phyloP scores from a whole-genome alignment of 2,113 vertebrate genomes.

The Microtus pennsylvanicus region DNA sequence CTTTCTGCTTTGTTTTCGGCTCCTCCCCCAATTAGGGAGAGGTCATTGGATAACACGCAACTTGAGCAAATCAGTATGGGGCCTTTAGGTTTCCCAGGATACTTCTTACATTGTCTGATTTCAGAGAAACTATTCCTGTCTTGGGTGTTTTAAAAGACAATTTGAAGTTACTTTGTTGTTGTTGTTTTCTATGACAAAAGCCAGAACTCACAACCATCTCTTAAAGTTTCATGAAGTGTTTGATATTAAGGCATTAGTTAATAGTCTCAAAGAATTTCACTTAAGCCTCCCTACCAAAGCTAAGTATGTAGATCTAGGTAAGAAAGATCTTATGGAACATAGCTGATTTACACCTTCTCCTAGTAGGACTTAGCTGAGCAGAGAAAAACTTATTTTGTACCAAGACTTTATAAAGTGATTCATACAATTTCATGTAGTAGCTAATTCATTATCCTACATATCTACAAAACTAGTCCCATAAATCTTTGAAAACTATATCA shows the following conservation, averaged over 20 bases:
- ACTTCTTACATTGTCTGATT: conserved; percentile 62
- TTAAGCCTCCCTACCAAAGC: conserved; percentile 2
- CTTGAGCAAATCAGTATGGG: conserved; percentile 50
- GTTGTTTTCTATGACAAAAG: conserved; percentile 15
- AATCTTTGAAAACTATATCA: not conserved
- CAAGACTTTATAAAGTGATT: conserved; percentile 19
- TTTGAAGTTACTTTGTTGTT: conserved; percentile 53
- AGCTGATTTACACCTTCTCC: conserved; percentile 53
- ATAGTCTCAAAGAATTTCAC: conserved; percentile 44
- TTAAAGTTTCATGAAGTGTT: conserved; percentile 70
- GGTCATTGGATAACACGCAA: conserved; percentile 67
- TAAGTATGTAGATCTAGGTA: conserved; percentile 23
- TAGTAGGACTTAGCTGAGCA: not conserved
- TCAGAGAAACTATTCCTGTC: conserved; percentile 48
- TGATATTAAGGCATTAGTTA: conserved; percentile 56
- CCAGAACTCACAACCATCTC: conserved; percentile 42
- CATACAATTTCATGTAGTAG: not conserved
- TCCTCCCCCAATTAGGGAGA: conserved; percentile 69
- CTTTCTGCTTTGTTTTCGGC: conserved; percentile 61
- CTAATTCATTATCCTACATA: not conserved
- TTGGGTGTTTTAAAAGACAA: conserved; percentile 49
- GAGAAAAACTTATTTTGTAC: not conserved
- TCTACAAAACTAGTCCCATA: conserved; percentile 44
- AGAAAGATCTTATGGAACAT: conserved; percentile 18
- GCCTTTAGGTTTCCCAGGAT: conserved; percentile 70